phyloP scores from a whole-genome alignment of 1,140 invertebrate species.

The Kradibia gibbosae region DNA sequence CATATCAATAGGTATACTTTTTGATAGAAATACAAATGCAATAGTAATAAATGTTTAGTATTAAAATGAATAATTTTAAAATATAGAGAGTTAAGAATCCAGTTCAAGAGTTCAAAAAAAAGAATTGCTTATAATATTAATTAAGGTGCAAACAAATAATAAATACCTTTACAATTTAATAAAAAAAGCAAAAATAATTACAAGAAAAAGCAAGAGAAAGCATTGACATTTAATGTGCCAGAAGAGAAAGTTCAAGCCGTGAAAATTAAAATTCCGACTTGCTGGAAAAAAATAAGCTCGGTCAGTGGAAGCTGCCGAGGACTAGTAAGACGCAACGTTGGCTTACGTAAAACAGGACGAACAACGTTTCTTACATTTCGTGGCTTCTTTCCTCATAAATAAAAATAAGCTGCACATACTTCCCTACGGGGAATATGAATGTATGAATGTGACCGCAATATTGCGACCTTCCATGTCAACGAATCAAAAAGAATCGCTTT shows the following conservation, averaged over 20 bases:
- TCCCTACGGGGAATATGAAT: constrained; percentile 59
- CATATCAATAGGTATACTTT: too few relatives aligned
- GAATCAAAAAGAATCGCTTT: constrained; percentile 67
- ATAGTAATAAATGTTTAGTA: too few relatives aligned
- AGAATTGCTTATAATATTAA: background rate
- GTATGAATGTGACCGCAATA: constrained; percentile 63
- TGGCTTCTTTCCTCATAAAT: constrained; percentile 72
- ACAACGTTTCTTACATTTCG: constrained; percentile 64
- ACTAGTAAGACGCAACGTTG: background rate
- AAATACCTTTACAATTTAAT: constrained; percentile 16
- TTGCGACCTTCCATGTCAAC: constrained; percentile 56
- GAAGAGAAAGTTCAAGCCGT: constrained; percentile 36
- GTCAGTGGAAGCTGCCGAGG: constrained; percentile 48
- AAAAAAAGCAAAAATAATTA: constrained; percentile 1
- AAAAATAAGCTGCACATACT: constrained; percentile 69
- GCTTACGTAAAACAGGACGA: constrained; percentile 8
- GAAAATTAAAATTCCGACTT: constrained; percentile 64
- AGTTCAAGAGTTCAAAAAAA: too few relatives aligned
- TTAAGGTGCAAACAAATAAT: background rate
- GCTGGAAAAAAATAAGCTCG: constrained; percentile 40
- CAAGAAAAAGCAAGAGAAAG: background rate
- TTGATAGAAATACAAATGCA: too few relatives aligned
- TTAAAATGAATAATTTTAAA: too few relatives aligned
- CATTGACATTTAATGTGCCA: constrained; percentile 33
- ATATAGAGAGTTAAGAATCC: too few relatives aligned